Conservation (phyloP, 2,113 vertebrate species). For the Nothoprocta perdicaria region DNA sequence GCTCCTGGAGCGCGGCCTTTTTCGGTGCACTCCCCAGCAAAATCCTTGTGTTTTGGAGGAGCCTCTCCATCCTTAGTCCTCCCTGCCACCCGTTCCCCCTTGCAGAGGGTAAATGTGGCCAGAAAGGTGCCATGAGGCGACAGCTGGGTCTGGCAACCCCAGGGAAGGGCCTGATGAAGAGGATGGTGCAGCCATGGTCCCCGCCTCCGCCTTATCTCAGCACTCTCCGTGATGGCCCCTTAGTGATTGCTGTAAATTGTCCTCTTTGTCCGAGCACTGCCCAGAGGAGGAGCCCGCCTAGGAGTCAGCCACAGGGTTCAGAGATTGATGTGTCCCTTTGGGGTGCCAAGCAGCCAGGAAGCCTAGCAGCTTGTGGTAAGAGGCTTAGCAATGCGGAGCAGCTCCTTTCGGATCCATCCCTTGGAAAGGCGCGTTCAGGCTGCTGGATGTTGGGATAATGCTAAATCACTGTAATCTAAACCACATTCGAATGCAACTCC, state of each 20-base stretch:
- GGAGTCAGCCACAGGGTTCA: conserved; percentile 57
- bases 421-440: conserved; percentile 66
- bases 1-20: neutral
- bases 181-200: neutral
- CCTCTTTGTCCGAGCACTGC: conserved; percentile 32
- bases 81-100: neutral
- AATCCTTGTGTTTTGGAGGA: neutral
- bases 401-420: conserved; percentile 68
- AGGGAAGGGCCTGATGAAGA: neutral
- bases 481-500: conserved; percentile 68
- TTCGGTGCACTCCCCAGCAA: neutral
- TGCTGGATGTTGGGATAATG: conserved; percentile 61
- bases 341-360: conserved; percentile 63
- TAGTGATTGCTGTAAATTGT: conserved; percentile 44
- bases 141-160: neutral
- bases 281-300: conserved; percentile 45
- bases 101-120: neutral
- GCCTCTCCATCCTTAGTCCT: neutral
- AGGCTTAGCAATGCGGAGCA: conserved; percentile 64
- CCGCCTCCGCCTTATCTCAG: neutral
- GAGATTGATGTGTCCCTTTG: conserved; percentile 70
- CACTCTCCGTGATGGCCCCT: neutral
- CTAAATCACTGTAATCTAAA: conserved; percentile 76
- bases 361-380: conserved; percentile 63
- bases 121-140: neutral